Evolutionary conservation across 2,797 vertebrate genomes (phyloP).

Genomic region (Lepilemur ruficaudatus): DNA sequence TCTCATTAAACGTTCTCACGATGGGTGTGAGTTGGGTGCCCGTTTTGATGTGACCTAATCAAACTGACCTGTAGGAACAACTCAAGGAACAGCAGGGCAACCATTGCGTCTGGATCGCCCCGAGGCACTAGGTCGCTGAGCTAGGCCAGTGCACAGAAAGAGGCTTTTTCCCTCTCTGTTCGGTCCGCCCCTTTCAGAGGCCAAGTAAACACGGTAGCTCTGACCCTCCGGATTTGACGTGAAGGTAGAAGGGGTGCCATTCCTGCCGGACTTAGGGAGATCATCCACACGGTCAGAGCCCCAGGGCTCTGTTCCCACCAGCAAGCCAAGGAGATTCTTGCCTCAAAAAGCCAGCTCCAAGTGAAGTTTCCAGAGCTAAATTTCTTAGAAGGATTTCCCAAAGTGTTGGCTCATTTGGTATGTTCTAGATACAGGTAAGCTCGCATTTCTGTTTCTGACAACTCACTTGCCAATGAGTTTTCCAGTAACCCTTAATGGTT

Average conservation of each 20-base stretch:
- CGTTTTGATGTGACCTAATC: background rate
- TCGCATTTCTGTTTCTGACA: background rate
- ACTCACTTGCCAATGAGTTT: background rate
- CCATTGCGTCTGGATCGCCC: no score
- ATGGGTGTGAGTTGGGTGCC: fast-evolving
- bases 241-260: fast-evolving
- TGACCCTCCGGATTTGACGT: fast-evolving
- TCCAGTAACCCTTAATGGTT: background rate
- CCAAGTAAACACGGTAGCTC: background rate
- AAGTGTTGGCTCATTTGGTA: fast-evolving
- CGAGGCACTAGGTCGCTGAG: background rate
- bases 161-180: fast-evolving
- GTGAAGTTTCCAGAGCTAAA: background rate
- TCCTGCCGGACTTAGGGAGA: background rate
- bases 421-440: background rate
- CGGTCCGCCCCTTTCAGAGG: no score
- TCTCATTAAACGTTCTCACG: fast-evolving
- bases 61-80: background rate
- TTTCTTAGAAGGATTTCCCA: background rate
- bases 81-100: background rate
- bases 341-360: background rate
- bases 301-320: fast-evolving
- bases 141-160: fast-evolving
- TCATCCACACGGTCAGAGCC: no score
- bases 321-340: background rate